Evolutionary conservation across 2,888 invertebrate species (phyloP).

Genomic region (Clepsis dumicolana): DNA sequence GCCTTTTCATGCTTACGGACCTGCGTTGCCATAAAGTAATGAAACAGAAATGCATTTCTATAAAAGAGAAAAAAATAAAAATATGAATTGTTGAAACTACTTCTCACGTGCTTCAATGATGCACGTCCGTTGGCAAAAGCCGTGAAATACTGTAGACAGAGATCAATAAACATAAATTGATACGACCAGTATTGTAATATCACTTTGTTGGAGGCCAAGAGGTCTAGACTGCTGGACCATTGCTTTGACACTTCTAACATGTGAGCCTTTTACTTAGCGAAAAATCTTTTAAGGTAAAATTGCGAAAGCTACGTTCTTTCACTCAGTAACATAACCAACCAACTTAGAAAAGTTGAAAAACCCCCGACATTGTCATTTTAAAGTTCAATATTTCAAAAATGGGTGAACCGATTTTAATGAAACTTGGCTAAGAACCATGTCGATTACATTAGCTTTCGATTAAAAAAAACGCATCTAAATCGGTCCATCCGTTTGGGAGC

Average conservation of each 20-base stretch:
- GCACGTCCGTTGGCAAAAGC: background rate
- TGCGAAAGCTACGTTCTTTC: background rate
- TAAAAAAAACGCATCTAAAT: too few species aligned
- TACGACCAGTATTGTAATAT: too few species aligned
- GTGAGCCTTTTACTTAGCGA: background rate
- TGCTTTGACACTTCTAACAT: background rate
- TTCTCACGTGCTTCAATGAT: background rate
- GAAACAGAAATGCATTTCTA: background rate
- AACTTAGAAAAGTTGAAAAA: too few species aligned
- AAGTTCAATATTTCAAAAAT: too few species aligned
- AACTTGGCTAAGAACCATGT: too few species aligned
- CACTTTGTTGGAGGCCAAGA: background rate
- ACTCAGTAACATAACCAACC: constrained; percentile 11
- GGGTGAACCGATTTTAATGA: too few species aligned
- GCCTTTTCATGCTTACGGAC: background rate
- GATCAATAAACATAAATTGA: background rate
- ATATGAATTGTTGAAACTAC: too few species aligned
- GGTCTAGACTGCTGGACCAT: background rate
- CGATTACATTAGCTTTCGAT: too few species aligned
- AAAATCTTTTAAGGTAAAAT: background rate
- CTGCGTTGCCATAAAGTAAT: background rate
- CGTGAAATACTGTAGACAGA: background rate
- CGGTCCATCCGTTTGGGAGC: too few species aligned
- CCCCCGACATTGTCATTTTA: too few species aligned
- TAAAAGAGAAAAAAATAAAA: background rate